phyloP scores from a whole-genome alignment of 2,888 invertebrate genomes.

The Thelaira solivaga region DNA sequence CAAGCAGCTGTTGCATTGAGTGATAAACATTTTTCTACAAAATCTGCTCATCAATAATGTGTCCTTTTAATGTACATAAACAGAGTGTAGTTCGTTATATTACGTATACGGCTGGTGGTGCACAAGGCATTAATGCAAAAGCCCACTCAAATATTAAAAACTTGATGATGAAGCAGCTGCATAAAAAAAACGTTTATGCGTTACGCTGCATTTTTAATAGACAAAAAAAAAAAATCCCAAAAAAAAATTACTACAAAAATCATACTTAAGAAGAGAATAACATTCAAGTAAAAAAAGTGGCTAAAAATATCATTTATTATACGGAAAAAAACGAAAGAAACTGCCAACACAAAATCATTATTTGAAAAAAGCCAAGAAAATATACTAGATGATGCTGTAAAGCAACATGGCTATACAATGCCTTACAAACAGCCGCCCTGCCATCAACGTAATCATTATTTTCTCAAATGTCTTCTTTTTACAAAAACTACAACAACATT shows the following conservation, averaged over 20 bases:
- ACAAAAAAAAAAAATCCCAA: conserved; percentile 22
- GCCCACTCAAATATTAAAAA: conserved; percentile 3
- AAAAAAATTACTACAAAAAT: conserved; percentile 26
- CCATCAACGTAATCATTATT: neutral
- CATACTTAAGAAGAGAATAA: conserved; percentile 11
- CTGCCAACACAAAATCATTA: neutral
- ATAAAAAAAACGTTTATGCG: conserved; percentile 55
- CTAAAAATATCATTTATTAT: conserved; percentile 51
- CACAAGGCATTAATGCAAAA: neutral
- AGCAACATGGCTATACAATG: conserved; percentile 20
- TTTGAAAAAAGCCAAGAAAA: neutral
- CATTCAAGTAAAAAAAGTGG: neutral
- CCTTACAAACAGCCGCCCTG: conserved; percentile 28
- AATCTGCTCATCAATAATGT: conserved; percentile 72
- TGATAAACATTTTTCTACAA: conserved; percentile 53
- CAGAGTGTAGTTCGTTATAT: neutral
- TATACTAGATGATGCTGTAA: neutral
- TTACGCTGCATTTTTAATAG: conserved; percentile 52
- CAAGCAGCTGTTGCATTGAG: neutral
- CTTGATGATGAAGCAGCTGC: conserved; percentile 29
- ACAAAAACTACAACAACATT: neutral
- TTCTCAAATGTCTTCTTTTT: neutral
- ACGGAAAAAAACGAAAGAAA: neutral
- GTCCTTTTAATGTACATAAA: conserved; percentile 66
- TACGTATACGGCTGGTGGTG: neutral